These are phyloP conservation scores for Euura lappo DNA, from an alignment of 1,140 invertebrate genomes.

Conservation along the genomic window DNA sequence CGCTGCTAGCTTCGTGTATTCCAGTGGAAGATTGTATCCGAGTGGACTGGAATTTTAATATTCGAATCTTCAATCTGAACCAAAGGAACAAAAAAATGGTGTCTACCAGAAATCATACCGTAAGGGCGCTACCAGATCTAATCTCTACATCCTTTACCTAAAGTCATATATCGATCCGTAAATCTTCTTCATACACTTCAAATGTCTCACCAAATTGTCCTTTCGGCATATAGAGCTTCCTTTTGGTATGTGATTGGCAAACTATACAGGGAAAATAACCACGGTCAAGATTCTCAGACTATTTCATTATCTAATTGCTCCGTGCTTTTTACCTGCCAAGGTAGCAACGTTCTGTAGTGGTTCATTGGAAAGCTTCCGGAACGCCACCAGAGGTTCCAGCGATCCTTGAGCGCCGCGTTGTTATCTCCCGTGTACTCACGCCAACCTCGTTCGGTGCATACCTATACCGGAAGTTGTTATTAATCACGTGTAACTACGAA, in stretches of 20 bases:
- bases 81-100: no score
- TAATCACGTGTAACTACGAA: constrained; percentile 9
- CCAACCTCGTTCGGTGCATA: constrained; percentile 84
- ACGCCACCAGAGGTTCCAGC: constrained; percentile 88
- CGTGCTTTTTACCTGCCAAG: constrained; percentile 70
- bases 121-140: no score
- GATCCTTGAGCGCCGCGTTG: constrained; percentile 64
- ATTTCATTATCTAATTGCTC: constrained; percentile 11
- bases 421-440: constrained; percentile 69
- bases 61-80: no score
- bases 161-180: constrained; percentile 85
- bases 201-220: constrained; percentile 77
- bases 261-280: constrained; percentile 56
- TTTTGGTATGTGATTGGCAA: constrained; percentile 85
- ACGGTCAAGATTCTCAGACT: constrained; percentile 11
- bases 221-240: constrained; percentile 82
- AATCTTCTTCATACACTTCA: constrained; percentile 82
- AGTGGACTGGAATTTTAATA: constrained; percentile 66
- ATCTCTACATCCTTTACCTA: constrained; percentile 61
- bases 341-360: constrained; percentile 71
- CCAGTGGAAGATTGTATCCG: constrained; percentile 81
- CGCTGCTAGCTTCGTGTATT: constrained; percentile 83
- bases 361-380: constrained; percentile 73
- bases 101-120: no score
- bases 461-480: constrained; percentile 53